phyloP scores from a whole-genome alignment of 2,888 invertebrate species.

The Cryptocheilus praepositus region DNA sequence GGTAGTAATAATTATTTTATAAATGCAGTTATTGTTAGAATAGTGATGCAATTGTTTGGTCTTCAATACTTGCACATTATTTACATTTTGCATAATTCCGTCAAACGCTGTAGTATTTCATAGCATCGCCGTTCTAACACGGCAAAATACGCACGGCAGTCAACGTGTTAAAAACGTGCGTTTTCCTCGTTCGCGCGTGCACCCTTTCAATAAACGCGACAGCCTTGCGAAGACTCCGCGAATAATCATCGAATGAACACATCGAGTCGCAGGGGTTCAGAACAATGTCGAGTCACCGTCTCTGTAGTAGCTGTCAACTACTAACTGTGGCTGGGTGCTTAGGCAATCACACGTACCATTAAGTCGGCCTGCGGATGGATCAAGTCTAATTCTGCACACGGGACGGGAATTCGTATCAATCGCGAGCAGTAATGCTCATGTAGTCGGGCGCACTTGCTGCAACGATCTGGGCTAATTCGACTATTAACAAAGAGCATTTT shows the following conservation, averaged over 20 bases:
- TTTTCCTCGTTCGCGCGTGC: too few relatives aligned
- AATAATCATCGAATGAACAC: slow-evolving; percentile 40
- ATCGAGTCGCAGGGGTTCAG: slow-evolving; percentile 26
- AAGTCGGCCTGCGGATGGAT: slow-evolving; percentile 52
- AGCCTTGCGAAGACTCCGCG: slow-evolving; percentile 39
- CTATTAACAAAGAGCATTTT: slow-evolving; percentile 52
- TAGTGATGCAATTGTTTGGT: too few relatives aligned
- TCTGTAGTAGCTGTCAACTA: slow-evolving; percentile 27
- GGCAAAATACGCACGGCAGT: too few relatives aligned
- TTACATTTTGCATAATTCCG: too few relatives aligned
- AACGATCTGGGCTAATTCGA: slow-evolving; percentile 52
- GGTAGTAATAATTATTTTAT: too few relatives aligned
- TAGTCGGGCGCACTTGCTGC: neutral
- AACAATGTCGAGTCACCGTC: slow-evolving; percentile 37
- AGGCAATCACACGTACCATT: slow-evolving; percentile 54
- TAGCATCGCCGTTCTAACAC: too few relatives aligned
- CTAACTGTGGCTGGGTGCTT: slow-evolving; percentile 37
- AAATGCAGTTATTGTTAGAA: too few relatives aligned
- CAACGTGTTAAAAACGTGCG: too few relatives aligned
- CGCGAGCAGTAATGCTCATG: neutral
- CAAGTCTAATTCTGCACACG: slow-evolving; percentile 40
- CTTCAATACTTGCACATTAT: too few relatives aligned
- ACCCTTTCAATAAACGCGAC: too few relatives aligned
- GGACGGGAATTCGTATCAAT: slow-evolving; percentile 45
- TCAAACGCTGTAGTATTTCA: too few relatives aligned